Evolutionary conservation across 1,140 invertebrate species (phyloP), one percentile per base, ranked within the genome.

Genomic region (Piezodorus guildinii): DNA sequence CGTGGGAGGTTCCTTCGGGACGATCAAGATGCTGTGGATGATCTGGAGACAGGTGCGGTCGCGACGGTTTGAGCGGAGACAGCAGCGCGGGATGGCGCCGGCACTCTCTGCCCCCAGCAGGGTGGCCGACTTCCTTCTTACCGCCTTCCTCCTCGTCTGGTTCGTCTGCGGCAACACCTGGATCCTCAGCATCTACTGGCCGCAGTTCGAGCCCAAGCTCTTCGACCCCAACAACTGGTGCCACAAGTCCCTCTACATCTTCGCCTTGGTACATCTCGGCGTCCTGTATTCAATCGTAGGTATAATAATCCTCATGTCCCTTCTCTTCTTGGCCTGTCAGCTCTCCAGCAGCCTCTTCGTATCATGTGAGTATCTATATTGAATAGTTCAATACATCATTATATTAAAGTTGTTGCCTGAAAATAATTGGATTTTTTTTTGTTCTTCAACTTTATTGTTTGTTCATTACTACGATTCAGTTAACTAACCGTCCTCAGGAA

Each of bases 111-210:
- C 72, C 43, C 19, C 45, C 56, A n/a, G 70, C 73, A 21, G 71
- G 64, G 73, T 76, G 17, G 77, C 79, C 39, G 76, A 80, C 64
- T 78, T 83, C 60, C 76, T 77, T 0, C 77, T 89, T 2, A 81
- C 83, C 16, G 72, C 80, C 39, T 88, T 91, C 72, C 79, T 91
- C 0, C 75, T 86, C 62, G 80, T 75, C 14, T 90, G 87, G 87
- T 90, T 90, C 70, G 73, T 78, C 10, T 72, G 83, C 72, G 88
- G 89, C 17, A 90, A 90, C 74, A 87, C 85, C 70, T 89, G 87
- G 86, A 87, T 87, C n/a, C 75, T 87, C 30, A 77, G 79, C 66
- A 86, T 88, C 70, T 83, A 83, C 76, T 85, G 85, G 81, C 87
- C 87, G 15, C 81, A 84, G 62, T 86, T 81, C 72, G 74, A 80